phyloP scores from a whole-genome alignment of 2,797 vertebrate genomes.

The Eremophila alpestris region DNA sequence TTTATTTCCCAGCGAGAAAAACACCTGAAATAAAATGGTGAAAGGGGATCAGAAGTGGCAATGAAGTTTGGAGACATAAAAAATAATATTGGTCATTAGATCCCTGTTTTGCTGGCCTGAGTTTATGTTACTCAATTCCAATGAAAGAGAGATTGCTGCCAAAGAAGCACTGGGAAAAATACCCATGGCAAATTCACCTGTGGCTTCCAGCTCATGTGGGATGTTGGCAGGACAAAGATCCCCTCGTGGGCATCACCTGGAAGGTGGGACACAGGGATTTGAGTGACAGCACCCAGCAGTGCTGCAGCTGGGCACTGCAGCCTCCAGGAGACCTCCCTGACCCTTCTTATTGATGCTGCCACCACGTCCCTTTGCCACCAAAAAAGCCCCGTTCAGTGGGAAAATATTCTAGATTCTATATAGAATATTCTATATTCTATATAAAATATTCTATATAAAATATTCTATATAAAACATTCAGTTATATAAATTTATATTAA shows the following conservation, averaged over 20 bases:
- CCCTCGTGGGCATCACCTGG: background rate
- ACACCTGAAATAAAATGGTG: background rate
- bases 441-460: no score
- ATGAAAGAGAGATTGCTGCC: background rate
- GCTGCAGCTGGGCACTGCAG: background rate
- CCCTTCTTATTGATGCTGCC: background rate
- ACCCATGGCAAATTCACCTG: background rate
- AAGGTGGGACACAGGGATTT: background rate
- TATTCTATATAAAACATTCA: no score
- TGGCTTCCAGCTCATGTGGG: background rate
- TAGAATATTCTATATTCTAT: no score
- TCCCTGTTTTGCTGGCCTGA: background rate
- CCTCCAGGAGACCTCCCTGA: background rate
- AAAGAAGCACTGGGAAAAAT: background rate
- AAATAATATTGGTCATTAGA: background rate
- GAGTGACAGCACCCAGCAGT: background rate
- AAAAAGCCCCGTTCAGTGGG: background rate
- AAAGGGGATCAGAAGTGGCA: background rate
- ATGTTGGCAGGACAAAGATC: background rate
- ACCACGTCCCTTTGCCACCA: background rate
- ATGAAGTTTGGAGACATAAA: background rate
- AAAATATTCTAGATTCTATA: background rate
- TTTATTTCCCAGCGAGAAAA: background rate
- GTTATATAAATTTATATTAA: no score
- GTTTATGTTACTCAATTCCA: background rate